Percentiles rank a stretch among this genome's conserved stretches.
Conservation (phyloP, 2,888 invertebrate genomes). For the Pseudococcus viburni region DNA sequence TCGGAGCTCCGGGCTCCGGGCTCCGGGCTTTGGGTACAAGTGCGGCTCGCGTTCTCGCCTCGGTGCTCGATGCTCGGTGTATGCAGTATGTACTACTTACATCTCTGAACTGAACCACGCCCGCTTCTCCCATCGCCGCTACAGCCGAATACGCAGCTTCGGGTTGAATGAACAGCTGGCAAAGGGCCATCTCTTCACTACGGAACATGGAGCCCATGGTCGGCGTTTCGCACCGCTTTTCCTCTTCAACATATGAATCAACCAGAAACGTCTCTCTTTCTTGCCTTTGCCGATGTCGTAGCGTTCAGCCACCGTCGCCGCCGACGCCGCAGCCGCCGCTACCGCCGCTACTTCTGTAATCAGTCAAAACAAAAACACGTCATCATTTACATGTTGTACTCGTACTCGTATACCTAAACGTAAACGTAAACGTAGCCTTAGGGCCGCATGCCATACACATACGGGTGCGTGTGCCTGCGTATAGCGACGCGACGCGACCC, state of each 20-base stretch:
- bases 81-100: slow-evolving; percentile 71
- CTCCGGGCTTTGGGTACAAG: too few relatives aligned
- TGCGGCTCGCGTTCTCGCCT: too few relatives aligned
- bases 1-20: neutral
- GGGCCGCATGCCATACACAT: neutral
- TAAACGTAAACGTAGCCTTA: neutral
- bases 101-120: slow-evolving; percentile 77
- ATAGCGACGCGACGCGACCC: neutral
- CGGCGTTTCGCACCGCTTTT: slow-evolving; percentile 63
- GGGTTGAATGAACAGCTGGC: slow-evolving; percentile 77
- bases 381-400: neutral
- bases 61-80: too few relatives aligned
- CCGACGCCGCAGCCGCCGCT: slow-evolving; percentile 29
- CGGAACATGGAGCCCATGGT: slow-evolving; percentile 72
- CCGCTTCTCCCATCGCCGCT: slow-evolving; percentile 77
- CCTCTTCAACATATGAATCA: slow-evolving; percentile 64
- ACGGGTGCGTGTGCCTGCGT: neutral
- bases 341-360: slow-evolving; percentile 35
- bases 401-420: too few relatives aligned
- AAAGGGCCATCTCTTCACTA: slow-evolving; percentile 73
- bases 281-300: slow-evolving; percentile 53
- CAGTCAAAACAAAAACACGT: slow-evolving; percentile 56
- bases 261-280: slow-evolving; percentile 44
- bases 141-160: slow-evolving; percentile 78
- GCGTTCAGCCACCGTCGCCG: slow-evolving; percentile 32